Conservation (phyloP, 2,113 vertebrate genomes). For the Polypterus senegalus region DNA sequence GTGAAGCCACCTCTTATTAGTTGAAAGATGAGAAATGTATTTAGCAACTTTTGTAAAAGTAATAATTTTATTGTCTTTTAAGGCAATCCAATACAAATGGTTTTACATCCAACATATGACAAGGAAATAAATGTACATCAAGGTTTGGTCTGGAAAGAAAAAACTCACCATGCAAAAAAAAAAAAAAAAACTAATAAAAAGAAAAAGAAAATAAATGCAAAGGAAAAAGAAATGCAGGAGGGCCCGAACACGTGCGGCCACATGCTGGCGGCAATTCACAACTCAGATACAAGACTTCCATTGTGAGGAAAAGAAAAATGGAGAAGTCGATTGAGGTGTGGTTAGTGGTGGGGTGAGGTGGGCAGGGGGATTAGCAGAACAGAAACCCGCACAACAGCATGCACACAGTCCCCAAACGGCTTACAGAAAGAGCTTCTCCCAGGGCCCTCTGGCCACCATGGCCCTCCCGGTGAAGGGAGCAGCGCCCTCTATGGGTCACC, state of each 20-base stretch:
- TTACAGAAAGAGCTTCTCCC: too few species aligned
- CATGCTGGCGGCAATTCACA: conserved; percentile 32
- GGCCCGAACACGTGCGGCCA: conserved; percentile 24
- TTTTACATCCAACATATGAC: conserved; percentile 60
- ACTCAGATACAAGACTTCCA: conserved; percentile 39
- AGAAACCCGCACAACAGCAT: background rate
- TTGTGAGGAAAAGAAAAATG: conserved; percentile 29
- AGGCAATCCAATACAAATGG: conserved; percentile 69
- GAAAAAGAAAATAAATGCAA: background rate
- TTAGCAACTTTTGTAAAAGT: conserved; percentile 39
- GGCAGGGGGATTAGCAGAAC: background rate
- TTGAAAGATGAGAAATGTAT: background rate
- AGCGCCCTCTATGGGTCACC: too few species aligned
- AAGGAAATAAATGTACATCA: conserved; percentile 53
- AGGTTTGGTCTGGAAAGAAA: conserved; percentile 35
- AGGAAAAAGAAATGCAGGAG: background rate
- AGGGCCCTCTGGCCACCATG: too few species aligned
- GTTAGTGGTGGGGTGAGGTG: conserved; percentile 18
- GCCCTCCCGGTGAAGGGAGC: too few species aligned
- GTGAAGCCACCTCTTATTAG: too few species aligned
- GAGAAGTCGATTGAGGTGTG: conserved; percentile 26
- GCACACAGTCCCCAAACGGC: background rate
- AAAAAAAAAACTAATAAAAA: conserved; percentile 8
- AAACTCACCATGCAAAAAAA: conserved; percentile 40
- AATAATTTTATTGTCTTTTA: conserved; percentile 50